Percentiles rank a stretch among this genome's conserved stretches.
These are phyloP conservation scores for Drosophila saltans DNA, from an alignment of 1,140 invertebrate genomes.

Conservation along the genomic window DNA sequence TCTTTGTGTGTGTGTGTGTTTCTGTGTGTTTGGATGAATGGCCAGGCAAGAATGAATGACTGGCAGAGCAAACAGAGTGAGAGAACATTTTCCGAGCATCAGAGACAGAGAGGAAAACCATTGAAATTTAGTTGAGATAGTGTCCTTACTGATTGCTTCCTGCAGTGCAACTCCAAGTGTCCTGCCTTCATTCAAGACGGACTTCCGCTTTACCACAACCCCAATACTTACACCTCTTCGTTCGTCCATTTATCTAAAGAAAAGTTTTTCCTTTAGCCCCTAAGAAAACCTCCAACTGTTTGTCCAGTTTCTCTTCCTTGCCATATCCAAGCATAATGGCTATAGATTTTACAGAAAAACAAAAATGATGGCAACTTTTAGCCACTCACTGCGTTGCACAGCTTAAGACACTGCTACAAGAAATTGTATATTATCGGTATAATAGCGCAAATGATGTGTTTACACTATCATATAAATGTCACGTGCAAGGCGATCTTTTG, in stretches of 20 bases:
- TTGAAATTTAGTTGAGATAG: conserved; percentile 78
- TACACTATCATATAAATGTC: conserved; percentile 82
- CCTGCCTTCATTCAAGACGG: conserved; percentile 33
- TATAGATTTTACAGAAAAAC: conserved; percentile 68
- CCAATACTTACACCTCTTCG: conserved; percentile 61
- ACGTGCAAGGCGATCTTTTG: conserved; percentile 74
- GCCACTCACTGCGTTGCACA: conserved; percentile 40
- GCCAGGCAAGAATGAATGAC: conserved; percentile 64
- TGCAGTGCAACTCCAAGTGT: conserved; percentile 48
- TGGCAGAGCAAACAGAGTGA: conserved; percentile 52
- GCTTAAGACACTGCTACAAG: not conserved
- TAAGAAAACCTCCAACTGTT: conserved; percentile 42
- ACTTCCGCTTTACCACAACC: conserved; percentile 38
- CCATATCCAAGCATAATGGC: conserved; percentile 71
- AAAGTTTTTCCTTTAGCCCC: conserved; percentile 65
- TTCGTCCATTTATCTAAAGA: conserved; percentile 71
- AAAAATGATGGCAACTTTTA: conserved; percentile 48
- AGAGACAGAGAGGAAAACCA: conserved; percentile 35
- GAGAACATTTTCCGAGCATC: conserved; percentile 13
- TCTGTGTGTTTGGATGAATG: conserved; percentile 60
- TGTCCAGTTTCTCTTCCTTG: conserved; percentile 30
- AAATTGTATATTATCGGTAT: conserved; percentile 60
- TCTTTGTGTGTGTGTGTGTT: conserved; percentile 43
- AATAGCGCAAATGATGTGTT: conserved; percentile 81
- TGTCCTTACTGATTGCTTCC: conserved; percentile 82